phyloP scores from a whole-genome alignment of 2,797 vertebrate genomes.

The Lithobates pipiens region DNA sequence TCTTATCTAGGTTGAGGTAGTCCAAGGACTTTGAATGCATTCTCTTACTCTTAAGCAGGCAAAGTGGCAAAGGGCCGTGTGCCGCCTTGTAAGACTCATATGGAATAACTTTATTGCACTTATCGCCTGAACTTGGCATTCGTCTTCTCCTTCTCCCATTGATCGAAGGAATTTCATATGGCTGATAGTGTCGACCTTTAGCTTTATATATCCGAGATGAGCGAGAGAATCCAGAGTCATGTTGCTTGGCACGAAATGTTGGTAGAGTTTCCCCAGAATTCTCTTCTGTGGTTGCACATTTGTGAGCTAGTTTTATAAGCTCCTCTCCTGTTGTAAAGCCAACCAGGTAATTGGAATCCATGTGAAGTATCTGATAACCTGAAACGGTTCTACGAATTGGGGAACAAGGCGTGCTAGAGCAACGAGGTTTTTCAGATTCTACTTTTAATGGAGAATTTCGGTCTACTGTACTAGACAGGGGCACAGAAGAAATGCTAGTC shows the following conservation, averaged over 20 bases:
- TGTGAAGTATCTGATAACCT: slow-evolving; percentile 95
- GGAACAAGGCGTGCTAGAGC: slow-evolving; percentile 93
- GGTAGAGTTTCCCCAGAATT: slow-evolving; percentile 75
- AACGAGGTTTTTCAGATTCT: slow-evolving; percentile 88
- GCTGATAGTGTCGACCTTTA: slow-evolving; percentile 91
- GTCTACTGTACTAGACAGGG: slow-evolving; percentile 78
- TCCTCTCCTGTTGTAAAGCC: slow-evolving; percentile 95
- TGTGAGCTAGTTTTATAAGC: slow-evolving; percentile 90
- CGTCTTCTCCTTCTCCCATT: slow-evolving; percentile 87
- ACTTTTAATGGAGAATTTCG: slow-evolving; percentile 77
- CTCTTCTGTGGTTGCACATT: slow-evolving; percentile 83
- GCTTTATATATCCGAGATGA: slow-evolving; percentile 87
- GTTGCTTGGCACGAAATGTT: slow-evolving; percentile 77
- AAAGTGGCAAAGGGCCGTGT: slow-evolving; percentile 87
- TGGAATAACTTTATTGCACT: slow-evolving; percentile 83
- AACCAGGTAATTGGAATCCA: slow-evolving; percentile 96
- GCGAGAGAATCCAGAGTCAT: slow-evolving; percentile 82
- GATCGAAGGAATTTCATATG: slow-evolving; percentile 90
- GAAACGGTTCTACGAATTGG: slow-evolving; percentile 88
- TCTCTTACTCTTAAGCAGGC: slow-evolving; percentile 91
- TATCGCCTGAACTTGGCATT: slow-evolving; percentile 94
- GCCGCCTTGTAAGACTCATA: slow-evolving; percentile 83
- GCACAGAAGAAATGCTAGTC: slow-evolving; percentile 79
- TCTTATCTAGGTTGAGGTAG: slow-evolving; percentile 98
- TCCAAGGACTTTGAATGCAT: slow-evolving; percentile 95